These are phyloP conservation scores for Tipula lateralis DNA, from an alignment of 2,888 invertebrate species.

Conservation along the genomic window DNA sequence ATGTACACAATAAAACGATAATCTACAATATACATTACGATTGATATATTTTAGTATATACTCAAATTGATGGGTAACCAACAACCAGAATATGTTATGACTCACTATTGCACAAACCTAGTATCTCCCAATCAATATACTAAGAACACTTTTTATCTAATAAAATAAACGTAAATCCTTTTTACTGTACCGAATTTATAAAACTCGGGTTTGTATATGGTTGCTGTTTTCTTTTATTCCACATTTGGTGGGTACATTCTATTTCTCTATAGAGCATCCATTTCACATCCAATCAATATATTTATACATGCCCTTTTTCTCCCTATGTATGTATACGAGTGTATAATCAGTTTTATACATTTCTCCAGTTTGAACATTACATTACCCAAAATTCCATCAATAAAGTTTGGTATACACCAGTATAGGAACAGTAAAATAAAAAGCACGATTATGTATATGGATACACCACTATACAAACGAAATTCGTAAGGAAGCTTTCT, in stretches of 20 bases:
- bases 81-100: not conserved
- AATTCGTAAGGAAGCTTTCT: not conserved
- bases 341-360: not conserved
- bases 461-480: not conserved
- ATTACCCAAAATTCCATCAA: not conserved
- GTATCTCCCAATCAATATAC: not conserved
- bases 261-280: not conserved
- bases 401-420: not conserved
- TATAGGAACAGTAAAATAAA: not conserved
- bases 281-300: conserved; percentile 1
- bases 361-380: not conserved
- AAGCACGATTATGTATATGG: not conserved
- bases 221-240: not conserved
- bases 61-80: not conserved
- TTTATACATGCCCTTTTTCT: not conserved
- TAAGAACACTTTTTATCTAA: not conserved
- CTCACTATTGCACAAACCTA: not conserved
- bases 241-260: not conserved
- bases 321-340: not conserved
- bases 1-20: not conserved
- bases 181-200: not conserved
- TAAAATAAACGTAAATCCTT: not conserved
- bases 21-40: not conserved
- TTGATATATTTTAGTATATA: not conserved
- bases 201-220: not conserved